Conservation (phyloP, 2,113 vertebrate species). For the Zosterops japonicus region DNA sequence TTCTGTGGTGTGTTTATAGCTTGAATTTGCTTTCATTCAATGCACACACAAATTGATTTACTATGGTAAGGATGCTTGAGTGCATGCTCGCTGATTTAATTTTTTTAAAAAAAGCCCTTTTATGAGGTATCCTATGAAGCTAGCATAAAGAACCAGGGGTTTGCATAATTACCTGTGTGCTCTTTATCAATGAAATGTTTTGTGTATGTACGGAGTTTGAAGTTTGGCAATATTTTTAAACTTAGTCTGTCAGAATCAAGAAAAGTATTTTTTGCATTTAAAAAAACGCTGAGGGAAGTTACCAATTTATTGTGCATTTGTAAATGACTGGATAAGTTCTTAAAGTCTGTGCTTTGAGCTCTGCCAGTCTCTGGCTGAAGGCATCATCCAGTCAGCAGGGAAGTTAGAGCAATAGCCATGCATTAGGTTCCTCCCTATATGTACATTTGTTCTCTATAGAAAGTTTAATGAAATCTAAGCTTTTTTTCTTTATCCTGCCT, state of each 20-base stretch:
- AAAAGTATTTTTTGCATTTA: background rate
- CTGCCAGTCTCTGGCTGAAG: background rate
- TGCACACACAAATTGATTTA: conserved; percentile 26
- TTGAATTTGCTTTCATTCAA: conserved; percentile 44
- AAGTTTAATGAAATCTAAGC: background rate
- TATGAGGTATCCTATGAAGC: conserved; percentile 31
- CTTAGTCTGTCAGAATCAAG: background rate
- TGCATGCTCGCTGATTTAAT: conserved; percentile 34
- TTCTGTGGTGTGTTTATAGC: conserved; percentile 31
- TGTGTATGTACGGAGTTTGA: background rate
- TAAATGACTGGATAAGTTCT: background rate
- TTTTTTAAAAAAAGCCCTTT: conserved; percentile 26
- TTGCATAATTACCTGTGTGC: conserved; percentile 10
- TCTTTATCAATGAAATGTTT: conserved; percentile 20
- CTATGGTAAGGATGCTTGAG: conserved; percentile 32
- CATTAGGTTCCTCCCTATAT: background rate
- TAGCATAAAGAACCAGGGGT: background rate
- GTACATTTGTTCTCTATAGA: background rate
- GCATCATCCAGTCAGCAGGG: background rate
- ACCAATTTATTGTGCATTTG: background rate
- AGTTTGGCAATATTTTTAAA: conserved; percentile 5
- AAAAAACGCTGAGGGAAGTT: background rate
- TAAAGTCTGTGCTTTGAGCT: background rate
- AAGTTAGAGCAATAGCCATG: background rate
- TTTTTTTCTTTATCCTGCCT: background rate